Percentiles rank a stretch among this genome's conserved stretches.
These are phyloP conservation scores for Baccha elongata DNA, from an alignment of 2,888 invertebrate genomes.

Conservation along the genomic window DNA sequence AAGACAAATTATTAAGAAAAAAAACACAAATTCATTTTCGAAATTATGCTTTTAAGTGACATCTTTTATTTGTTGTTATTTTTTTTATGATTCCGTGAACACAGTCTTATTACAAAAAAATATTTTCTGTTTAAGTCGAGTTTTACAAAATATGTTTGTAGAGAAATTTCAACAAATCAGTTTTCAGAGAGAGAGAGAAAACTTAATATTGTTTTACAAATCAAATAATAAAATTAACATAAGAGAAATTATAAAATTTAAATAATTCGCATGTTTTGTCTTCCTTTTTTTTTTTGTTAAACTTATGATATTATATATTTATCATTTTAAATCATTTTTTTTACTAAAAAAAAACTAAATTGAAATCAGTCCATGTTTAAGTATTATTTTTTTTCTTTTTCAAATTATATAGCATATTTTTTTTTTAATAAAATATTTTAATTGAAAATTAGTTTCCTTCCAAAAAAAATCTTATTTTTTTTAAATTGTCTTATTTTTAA, in stretches of 20 bases:
- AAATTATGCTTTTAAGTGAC: not conserved
- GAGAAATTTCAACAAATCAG: not conserved
- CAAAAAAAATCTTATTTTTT: conserved; percentile 29
- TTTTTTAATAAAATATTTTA: conserved; percentile 21
- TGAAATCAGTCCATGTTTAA: conserved; percentile 75
- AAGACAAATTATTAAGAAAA: no score
- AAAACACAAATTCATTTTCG: not conserved
- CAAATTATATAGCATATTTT: conserved; percentile 29
- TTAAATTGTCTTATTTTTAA: conserved; percentile 38
- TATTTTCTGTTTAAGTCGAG: not conserved
- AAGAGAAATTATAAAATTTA: not conserved
- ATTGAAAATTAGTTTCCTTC: conserved; percentile 40
- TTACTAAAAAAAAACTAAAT: conserved; percentile 62
- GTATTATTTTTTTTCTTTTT: conserved; percentile 40
- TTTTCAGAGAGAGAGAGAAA: conserved; percentile 2
- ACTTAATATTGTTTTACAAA: not conserved
- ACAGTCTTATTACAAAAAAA: conserved; percentile 19
- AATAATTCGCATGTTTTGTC: not conserved
- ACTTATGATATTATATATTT: conserved; percentile 9
- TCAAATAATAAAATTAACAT: not conserved
- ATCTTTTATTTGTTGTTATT: not conserved
- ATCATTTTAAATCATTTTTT: conserved; percentile 2
- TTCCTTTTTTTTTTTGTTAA: not conserved
- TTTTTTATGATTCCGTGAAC: conserved; percentile 9
- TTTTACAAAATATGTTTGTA: not conserved